Base-by-base conservation (phyloP, 92 coral and sea anemone species). In the Meandrina meandrites region DNA sequence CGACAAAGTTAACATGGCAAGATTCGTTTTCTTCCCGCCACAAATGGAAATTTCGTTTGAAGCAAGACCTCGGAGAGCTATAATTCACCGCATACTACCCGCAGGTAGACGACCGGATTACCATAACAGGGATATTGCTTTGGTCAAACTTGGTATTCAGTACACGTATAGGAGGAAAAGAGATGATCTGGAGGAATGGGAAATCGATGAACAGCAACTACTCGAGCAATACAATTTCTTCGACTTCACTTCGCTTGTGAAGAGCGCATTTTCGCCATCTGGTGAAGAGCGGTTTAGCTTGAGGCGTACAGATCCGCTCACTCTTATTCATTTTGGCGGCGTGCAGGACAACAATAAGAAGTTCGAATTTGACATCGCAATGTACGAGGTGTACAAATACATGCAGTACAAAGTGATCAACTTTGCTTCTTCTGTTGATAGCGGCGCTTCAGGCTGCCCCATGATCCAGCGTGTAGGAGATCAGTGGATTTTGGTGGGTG, bases 41-140 rank as follows among this genome's bases (percentile, higher is more conserved):
- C 78, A 86, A 53, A 51, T 50, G 31, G 81, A 84, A 53, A 84
- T 88, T 74, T 69, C 86, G 19, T 95, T 89, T 76, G 93, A 88
- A 80, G 87, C 94, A 11, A 86, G 90, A 47, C 94, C 89, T 6
- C 87, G 98, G 16, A 92, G 98, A 53, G 98, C 96, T 35, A 80
- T 95, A 32, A 88, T 91, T 27, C 93, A 95, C 57, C 96, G 98
- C 62, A 76, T 90, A 69, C 85, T 95, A 60, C 96, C 96, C 78
- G 96, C 96, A 32, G 98, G 96, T 21, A 87, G 96, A 31, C 83
- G 98, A 48, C 94, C 94, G 22, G 98, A 95, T 50, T 95, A 95
- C 69, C 98, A 92, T 50, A 95, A 93, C 89, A 90, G 98, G 24
- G 98, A 95, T 84, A 79, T 95, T 48, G 88, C 94, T 8, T 78